Evolutionary conservation across 2,797 vertebrate species (phyloP).

Genomic region (Thalassophryne amazonica): DNA sequence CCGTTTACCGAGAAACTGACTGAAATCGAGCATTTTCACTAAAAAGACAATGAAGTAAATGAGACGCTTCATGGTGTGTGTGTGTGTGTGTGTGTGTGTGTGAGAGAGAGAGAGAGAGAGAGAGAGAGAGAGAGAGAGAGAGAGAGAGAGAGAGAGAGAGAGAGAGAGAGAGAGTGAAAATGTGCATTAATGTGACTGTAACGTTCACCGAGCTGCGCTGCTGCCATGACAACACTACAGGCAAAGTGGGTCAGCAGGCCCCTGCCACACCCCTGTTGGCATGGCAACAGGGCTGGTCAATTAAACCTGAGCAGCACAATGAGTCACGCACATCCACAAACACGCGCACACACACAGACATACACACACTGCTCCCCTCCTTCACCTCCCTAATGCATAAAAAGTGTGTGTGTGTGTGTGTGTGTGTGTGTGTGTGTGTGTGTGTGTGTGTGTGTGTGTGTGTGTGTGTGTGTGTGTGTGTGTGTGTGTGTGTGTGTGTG

Average conservation of each 20-base stretch:
- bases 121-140: too few species aligned
- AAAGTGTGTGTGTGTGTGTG: background rate
- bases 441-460: background rate
- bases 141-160: too few species aligned
- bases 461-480: background rate
- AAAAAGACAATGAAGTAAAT: background rate
- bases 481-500: background rate
- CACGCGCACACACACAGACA: background rate
- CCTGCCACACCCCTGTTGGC: slow-evolving; percentile 84
- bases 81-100: background rate
- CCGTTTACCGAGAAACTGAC: background rate
- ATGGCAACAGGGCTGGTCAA: slow-evolving; percentile 86
- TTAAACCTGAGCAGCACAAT: slow-evolving; percentile 81
- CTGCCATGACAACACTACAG: slow-evolving; percentile 82
- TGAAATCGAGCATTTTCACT: background rate
- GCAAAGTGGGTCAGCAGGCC: slow-evolving; percentile 94
- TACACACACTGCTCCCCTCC: too few species aligned
- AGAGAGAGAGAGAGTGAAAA: slow-evolving; percentile 14
- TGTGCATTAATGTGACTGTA: slow-evolving; percentile 36
- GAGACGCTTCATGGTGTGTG: background rate
- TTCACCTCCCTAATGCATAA: too few species aligned
- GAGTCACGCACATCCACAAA: slow-evolving; percentile 30
- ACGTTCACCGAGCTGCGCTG: slow-evolving; percentile 57
- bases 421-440: background rate
- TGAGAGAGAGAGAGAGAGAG: too few species aligned